Conservation (phyloP, 2,113 vertebrate species). For the Sterrhoptilus dennistouni region DNA sequence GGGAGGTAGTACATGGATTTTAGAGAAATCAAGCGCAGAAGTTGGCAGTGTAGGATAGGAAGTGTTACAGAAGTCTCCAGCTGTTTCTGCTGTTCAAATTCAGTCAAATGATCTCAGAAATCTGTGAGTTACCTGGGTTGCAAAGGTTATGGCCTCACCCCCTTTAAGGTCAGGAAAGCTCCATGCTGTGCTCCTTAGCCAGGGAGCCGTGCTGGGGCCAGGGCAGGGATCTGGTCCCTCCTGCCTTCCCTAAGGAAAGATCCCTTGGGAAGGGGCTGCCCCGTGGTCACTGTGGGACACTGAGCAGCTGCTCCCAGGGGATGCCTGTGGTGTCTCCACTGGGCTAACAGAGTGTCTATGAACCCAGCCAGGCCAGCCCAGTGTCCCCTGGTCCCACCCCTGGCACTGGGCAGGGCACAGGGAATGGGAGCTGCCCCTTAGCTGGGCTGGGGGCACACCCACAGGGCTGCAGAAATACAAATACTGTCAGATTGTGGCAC, state of each 20-base stretch:
- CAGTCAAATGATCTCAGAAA: neutral
- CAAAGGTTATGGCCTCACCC: neutral
- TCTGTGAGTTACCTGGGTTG: neutral
- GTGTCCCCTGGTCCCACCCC: neutral
- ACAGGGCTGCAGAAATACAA: neutral
- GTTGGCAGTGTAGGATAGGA: neutral
- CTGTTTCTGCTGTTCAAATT: neutral
- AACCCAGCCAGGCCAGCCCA: neutral
- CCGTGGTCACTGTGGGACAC: neutral
- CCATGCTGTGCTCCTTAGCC: neutral
- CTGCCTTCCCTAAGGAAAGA: neutral
- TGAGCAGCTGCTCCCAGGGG: neutral
- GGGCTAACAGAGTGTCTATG: neutral
- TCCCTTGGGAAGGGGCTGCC: neutral
- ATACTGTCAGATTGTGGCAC: neutral
- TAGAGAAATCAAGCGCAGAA: neutral
- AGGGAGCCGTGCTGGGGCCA: rapidly evolving
- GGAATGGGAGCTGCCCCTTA: neutral
- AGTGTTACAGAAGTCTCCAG: neutral
- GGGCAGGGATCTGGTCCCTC: neutral
- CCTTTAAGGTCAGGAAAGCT: neutral
- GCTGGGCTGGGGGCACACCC: rapidly evolving
- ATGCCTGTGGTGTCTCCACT: neutral
- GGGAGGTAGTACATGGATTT: neutral
- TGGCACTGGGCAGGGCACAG: neutral